Base-by-base conservation (phyloP, 2,888 invertebrate species). In the Chrysodeixis includens region DNA sequence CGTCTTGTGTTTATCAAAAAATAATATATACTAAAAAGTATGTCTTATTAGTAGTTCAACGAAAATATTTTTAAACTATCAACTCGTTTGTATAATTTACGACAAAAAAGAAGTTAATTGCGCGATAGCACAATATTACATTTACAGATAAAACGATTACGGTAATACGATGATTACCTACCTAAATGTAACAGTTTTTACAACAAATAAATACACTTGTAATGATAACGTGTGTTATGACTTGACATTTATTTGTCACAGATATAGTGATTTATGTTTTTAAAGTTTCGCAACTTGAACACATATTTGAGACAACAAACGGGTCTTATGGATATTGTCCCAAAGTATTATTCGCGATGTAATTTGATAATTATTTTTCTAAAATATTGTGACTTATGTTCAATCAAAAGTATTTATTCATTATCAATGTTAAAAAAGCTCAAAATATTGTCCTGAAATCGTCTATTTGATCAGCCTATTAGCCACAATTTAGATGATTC, bases 91-190 rank as follows among this genome's bases (percentile, higher is more conserved):
- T 46, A 49, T 18, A 9, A 49, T 49, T 20, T 20, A 4, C 10
- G 20, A n/a, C 10, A 20, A 49, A 18, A 49, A 18, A 49, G 3
- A 10, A 49, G 20, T 18, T 49, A 49, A 49, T 49, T 1, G 10
- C 20, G 18, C 20, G 46, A 49, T 49, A 49, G 20, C 46, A 49
- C 18, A 20, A 18, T 10, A 18, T 46, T 49, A 49, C 1, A 20
- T 49, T 18, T 10, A 49, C 8, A 18, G 20, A 49, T 49, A 49
- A 49, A 49, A 18, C 9, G 46, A 49, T 49, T 20, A 49, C 18
- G 46, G 20, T 49, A 49, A 49, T 49, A 49, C 18, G 3, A 20
- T 49, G n/a, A 46, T 46, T 46, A 46, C 46, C 46, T 49, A 49
- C 20, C 12, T 49, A 40, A 40, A 18, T 20, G 20, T 10, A 18